Percentiles rank a stretch among this genome's conserved stretches.
phyloP scores from a whole-genome alignment of 2,113 vertebrate genomes.

The Festucalex cinctus region DNA sequence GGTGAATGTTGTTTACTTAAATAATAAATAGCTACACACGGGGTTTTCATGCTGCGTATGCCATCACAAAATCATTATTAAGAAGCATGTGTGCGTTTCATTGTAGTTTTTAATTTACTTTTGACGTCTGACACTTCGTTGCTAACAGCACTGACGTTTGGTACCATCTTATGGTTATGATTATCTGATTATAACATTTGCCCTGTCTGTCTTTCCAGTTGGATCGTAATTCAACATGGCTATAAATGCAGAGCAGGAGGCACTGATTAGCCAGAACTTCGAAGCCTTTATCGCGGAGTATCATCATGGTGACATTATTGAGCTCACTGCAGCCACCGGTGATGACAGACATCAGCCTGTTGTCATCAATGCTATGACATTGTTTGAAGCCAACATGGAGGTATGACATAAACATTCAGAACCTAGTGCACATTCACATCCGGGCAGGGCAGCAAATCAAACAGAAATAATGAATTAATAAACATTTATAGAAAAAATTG shows the following conservation, averaged over 20 bases:
- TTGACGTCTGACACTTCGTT: neutral
- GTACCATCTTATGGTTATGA: neutral
- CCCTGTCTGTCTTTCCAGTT: conserved; percentile 2
- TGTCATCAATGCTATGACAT: conserved; percentile 87
- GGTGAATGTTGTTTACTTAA: neutral
- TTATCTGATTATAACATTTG: neutral
- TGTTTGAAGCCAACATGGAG: conserved; percentile 97
- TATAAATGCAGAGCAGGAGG: conserved; percentile 76
- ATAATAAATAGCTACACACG: neutral
- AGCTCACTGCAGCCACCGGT: conserved; percentile 67
- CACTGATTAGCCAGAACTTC: conserved; percentile 81
- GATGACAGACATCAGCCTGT: conserved; percentile 79
- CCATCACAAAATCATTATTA: neutral
- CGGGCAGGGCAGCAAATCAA: neutral
- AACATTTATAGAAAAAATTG: too few relatives aligned
- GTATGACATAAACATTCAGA: conserved; percentile 23
- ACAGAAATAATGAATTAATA: neutral
- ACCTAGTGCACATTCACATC: neutral
- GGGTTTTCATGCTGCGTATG: neutral
- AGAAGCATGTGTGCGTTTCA: neutral
- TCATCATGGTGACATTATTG: conserved; percentile 79
- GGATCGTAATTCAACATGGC: conserved; percentile 47
- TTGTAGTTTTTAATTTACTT: neutral
- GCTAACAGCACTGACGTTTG: neutral
- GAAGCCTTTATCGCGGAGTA: conserved; percentile 82